Evolutionary conservation across 2,888 invertebrate species (phyloP).

Genomic region (Rhaphigaster nebulosa): DNA sequence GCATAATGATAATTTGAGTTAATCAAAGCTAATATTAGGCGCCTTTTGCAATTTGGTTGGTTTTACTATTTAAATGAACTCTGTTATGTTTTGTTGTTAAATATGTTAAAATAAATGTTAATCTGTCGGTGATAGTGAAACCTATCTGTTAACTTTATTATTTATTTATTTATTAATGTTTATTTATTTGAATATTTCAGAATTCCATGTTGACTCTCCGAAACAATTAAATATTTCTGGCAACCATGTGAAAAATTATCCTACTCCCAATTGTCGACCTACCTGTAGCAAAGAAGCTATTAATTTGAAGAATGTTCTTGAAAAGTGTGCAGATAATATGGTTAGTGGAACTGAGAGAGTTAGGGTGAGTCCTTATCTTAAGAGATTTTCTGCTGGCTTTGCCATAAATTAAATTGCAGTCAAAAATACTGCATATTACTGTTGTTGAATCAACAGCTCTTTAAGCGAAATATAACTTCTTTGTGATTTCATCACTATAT

Average conservation of each 20-base stretch:
- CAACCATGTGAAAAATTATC: not conserved
- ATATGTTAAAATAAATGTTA: not conserved
- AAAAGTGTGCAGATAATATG: conserved; percentile 14
- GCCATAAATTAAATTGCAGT: not conserved
- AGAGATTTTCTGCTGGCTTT: not conserved
- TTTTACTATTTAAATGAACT: not conserved
- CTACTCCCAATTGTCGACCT: not conserved
- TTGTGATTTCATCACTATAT: too few relatives aligned
- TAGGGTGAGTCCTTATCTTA: not conserved
- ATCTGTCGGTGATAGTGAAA: not conserved
- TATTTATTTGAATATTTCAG: not conserved
- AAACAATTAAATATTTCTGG: not conserved
- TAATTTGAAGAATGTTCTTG: not conserved
- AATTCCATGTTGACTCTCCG: not conserved
- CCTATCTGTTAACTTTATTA: not conserved
- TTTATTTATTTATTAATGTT: not conserved
- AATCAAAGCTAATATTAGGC: not conserved
- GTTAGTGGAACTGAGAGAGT: conserved; percentile 5
- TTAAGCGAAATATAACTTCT: too few relatives aligned
- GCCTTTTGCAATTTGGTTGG: not conserved
- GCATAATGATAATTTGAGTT: not conserved
- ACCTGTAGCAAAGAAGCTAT: not conserved
- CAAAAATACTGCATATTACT: too few relatives aligned
- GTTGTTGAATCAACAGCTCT: too few relatives aligned
- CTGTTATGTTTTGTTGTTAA: not conserved